Evolutionary conservation across 2,888 invertebrate genomes (phyloP), one percentile per base, ranked within the genome.

Genomic region (Siphlonurus alternatus): DNA sequence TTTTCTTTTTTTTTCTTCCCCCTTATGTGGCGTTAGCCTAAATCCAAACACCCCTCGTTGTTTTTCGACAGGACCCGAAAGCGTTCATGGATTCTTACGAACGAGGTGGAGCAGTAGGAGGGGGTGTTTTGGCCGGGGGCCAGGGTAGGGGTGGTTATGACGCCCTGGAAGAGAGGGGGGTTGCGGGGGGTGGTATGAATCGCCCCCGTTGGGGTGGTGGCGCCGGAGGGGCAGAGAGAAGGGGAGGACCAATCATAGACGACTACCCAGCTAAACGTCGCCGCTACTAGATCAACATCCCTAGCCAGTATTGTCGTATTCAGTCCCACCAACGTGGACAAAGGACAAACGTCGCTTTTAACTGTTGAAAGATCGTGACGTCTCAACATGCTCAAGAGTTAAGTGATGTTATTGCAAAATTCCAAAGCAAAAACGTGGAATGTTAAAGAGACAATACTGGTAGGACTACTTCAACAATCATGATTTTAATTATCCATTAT

Each of bases 241-340:
- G 68, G 64, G 64, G 64, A 53, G 61, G 66, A 25, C 63, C 65
- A 22, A 62, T 65, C 74, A 76, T 79, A 74, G 84, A 84, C 69
- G 83, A 83, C 77, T 84, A 77, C 75, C 83, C 83, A 72, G 81
- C 80, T 77, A 84, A 83, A 77, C 80, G 84, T 70, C 81, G 84
- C 73, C 83, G 84, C 69, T 84, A 80, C 74, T 84, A 80, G 78
- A 51, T 5, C 61, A 61, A 25, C 25, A n/a, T n/a, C n/a, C n/a
- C n/a, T n/a, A n/a, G n/a, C n/a, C n/a, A n/a, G n/a, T n/a, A n/a
- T n/a, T n/a, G n/a, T n/a, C n/a, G n/a, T n/a, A n/a, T n/a, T n/a
- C n/a, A n/a, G n/a, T n/a, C n/a, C n/a, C n/a, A n/a, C n/a, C n/a
- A n/a, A n/a, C n/a, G n/a, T n/a, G n/a, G n/a, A n/a, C n/a, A n/a